Evolutionary conservation across 2,888 invertebrate species (phyloP).

Genomic region (Panopea generosa): DNA sequence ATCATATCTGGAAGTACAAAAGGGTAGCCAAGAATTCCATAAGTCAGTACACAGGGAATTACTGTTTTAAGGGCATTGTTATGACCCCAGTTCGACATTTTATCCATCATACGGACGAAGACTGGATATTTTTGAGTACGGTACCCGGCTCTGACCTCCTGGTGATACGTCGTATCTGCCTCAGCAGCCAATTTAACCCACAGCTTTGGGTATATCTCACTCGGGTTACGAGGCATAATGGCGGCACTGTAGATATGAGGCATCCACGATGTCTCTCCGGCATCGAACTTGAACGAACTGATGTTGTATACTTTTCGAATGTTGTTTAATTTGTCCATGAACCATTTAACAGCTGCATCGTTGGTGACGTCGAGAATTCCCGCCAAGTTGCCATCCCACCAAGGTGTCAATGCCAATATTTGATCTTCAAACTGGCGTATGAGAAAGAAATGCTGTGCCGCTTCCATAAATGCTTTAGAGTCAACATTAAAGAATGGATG

Average conservation of each 20-base stretch:
- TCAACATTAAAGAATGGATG: constrained; percentile 88
- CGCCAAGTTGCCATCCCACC: constrained; percentile 91
- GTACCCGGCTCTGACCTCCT: constrained; percentile 95
- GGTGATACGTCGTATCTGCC: constrained; percentile 86
- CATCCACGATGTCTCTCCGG: constrained; percentile 86
- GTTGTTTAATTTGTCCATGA: constrained; percentile 88
- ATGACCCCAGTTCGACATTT: constrained; percentile 94
- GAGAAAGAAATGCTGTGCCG: constrained; percentile 88
- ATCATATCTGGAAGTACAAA: constrained; percentile 97
- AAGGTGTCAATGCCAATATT: constrained; percentile 87
- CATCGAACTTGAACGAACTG: constrained; percentile 95
- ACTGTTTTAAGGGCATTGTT: constrained; percentile 91
- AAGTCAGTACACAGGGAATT: constrained; percentile 91
- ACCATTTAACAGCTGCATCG: constrained; percentile 93
- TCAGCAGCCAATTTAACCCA: constrained; percentile 73
- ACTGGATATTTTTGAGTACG: constrained; percentile 93
- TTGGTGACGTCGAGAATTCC: constrained; percentile 96
- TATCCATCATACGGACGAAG: constrained; percentile 91
- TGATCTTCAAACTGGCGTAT: constrained; percentile 81
- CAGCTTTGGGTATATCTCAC: constrained; percentile 71
- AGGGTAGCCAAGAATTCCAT: constrained; percentile 88
- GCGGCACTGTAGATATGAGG: constrained; percentile 69
- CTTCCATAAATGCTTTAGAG: constrained; percentile 92
- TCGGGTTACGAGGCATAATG: constrained; percentile 68
- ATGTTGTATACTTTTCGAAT: constrained; percentile 88